These are phyloP conservation scores for Papio anubis DNA, from an alignment of 2,113 vertebrate species.

Conservation along the genomic window DNA sequence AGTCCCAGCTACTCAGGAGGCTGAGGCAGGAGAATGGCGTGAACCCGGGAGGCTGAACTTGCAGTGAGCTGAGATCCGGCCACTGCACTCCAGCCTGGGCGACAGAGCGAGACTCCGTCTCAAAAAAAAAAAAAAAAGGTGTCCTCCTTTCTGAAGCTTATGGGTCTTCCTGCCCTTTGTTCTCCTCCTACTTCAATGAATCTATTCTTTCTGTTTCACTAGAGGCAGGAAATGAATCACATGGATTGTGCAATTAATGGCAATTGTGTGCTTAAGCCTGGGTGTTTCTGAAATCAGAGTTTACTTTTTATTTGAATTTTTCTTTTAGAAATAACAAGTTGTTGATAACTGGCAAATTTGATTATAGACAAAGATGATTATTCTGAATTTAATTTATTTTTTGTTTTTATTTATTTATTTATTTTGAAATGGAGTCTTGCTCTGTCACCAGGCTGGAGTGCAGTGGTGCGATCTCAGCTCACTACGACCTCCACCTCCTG, in stretches of 20 bases:
- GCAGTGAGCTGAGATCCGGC: too few species aligned
- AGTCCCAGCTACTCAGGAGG: too few species aligned
- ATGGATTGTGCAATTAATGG: not conserved
- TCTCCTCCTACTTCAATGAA: too few species aligned
- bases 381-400: constrained; percentile 43
- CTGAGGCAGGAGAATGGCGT: too few species aligned
- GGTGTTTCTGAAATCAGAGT: not conserved
- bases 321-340: not conserved
- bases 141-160: not conserved
- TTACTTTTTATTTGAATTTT: not conserved
- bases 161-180: not conserved
- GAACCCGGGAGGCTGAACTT: too few species aligned
- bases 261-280: not conserved
- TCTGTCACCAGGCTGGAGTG: too few species aligned
- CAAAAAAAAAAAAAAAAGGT: not conserved
- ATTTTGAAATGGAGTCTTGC: too few species aligned
- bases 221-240: not conserved
- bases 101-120: too few species aligned
- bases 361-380: not conserved
- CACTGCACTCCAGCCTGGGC: too few species aligned
- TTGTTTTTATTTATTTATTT: too few species aligned
- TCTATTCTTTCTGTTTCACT: not conserved
- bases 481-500: too few species aligned
- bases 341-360: not conserved
- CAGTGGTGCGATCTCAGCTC: too few species aligned